Evolutionary conservation across 2,797 vertebrate genomes (phyloP), one percentile per base, ranked within the genome.

Genomic region (Pangasius mekongensis): DNA sequence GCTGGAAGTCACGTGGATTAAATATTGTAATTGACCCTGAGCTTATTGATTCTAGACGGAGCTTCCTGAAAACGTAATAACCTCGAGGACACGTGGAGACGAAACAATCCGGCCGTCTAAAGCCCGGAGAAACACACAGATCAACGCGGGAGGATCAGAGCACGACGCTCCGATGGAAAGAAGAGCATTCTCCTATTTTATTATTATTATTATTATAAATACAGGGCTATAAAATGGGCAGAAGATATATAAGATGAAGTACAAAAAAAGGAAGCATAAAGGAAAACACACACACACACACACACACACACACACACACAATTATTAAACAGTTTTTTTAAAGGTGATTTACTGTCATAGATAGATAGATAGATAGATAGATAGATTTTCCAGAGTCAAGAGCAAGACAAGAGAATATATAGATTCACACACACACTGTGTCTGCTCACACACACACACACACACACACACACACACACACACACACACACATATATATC

Each of bases 1-100:
- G 91, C 94, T 95, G 89, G 93, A 95, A 96, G 94, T 95, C 94
- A 96, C 93, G 93, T 96, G 95, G 96, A 93, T 93, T 95, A 96
- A 95, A 94, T 96, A 95, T 95, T 96, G 96, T 95, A 97, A 96
- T 95, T 96, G 96, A 97, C 95, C 95, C 95, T 92, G 91, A 91
- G 93, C 83, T 85, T 95, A 97, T 97, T 95, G 96, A 97, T 97
- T 96, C 94, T 91, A 86, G 52, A 58, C 86, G 89, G 92, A 91
- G 95, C 95, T 94, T 96, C 96, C 95, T 96, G 95, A 93, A 94
- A 94, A 94, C 81, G 92, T 94, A 94, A 95, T 94, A 92, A 94
- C 92, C 95, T 94, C 91, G 92, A 94, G 94, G 95, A 95, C 95
- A 94, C 92, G 69, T 62, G 24, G 71, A 86, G 84, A 76, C 94